These are phyloP conservation scores for Hippocampus kuda DNA, from an alignment of 2,797 vertebrate genomes.

Conservation along the genomic window DNA sequence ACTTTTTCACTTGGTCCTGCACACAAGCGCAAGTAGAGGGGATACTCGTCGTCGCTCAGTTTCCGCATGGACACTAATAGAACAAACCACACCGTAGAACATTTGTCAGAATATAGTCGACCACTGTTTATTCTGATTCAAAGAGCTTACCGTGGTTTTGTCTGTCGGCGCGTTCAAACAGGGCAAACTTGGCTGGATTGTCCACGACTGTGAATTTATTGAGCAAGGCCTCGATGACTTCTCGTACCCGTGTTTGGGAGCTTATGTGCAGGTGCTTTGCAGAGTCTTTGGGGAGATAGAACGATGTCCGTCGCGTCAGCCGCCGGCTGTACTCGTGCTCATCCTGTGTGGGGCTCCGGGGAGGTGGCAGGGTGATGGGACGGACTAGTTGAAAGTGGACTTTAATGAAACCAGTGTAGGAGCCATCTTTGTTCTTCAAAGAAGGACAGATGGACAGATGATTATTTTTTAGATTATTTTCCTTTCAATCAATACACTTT, in stretches of 20 bases:
- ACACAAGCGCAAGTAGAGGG: conserved; percentile 78
- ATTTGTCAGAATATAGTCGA: neutral
- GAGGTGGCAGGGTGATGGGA: conserved; percentile 80
- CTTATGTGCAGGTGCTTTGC: conserved; percentile 90
- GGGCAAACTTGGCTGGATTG: conserved; percentile 89
- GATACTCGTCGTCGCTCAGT: conserved; percentile 76
- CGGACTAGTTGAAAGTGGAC: conserved; percentile 87
- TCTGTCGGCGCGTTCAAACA: conserved; percentile 83
- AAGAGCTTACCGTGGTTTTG: conserved; percentile 75
- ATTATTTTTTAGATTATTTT: neutral
- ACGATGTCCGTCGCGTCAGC: conserved; percentile 81
- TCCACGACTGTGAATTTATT: conserved; percentile 92
- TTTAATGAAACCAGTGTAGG: conserved; percentile 94
- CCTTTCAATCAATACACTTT: neutral
- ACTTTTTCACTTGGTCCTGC: conserved; percentile 84
- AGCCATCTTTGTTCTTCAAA: conserved; percentile 81
- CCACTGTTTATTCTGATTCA: neutral
- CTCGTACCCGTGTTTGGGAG: conserved; percentile 76
- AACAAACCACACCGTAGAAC: conserved; percentile 1
- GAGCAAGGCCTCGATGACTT: conserved; percentile 90
- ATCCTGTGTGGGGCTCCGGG: conserved; percentile 64
- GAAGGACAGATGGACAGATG: conserved; percentile 1
- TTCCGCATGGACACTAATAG: conserved; percentile 78
- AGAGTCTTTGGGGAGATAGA: conserved; percentile 92
- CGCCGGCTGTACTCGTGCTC: conserved; percentile 46